Conservation (phyloP, 2,888 invertebrate species). For the Axea sp. region DNA sequence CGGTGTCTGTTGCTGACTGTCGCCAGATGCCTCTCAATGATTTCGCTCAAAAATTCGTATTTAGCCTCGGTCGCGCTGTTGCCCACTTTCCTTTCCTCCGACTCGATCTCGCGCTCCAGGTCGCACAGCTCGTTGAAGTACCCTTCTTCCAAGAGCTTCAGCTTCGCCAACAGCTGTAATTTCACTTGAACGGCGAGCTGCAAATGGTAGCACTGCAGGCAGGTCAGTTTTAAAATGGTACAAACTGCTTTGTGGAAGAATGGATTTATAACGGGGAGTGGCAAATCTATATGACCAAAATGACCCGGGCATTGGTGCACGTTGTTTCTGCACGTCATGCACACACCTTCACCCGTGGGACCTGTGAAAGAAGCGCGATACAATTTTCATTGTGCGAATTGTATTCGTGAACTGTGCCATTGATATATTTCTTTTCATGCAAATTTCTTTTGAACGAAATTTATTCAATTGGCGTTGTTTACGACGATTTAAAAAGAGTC, state of each 20-base stretch:
- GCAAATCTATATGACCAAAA: conserved; percentile 95
- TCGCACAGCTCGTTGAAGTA: conserved; percentile 87
- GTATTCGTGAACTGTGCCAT: no score
- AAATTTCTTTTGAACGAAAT: no score
- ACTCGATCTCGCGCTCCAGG: conserved; percentile 80
- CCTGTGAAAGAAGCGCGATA: conserved; percentile 74
- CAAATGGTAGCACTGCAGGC: conserved; percentile 85
- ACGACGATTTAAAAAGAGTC: no score
- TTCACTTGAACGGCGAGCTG: conserved; percentile 83
- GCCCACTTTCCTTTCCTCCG: conserved; percentile 1
- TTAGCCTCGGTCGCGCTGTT: background rate
- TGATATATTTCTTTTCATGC: background rate
- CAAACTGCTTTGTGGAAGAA: conserved; percentile 89
- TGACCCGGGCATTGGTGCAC: conserved; percentile 91
- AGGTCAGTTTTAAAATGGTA: conserved; percentile 85
- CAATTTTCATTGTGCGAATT: background rate
- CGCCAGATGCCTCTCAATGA: conserved; percentile 80
- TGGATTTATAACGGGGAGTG: conserved; percentile 94
- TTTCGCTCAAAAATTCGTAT: conserved; percentile 78
- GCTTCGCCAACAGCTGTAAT: conserved; percentile 84
- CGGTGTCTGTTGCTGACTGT: no score
- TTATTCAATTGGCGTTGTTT: no score
- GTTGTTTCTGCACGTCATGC: conserved; percentile 88
- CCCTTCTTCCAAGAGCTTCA: conserved; percentile 85
- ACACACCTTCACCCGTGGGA: conserved; percentile 85